Percentiles rank a stretch among this genome's conserved stretches.
These are phyloP conservation scores for Gallinago media DNA, from an alignment of 2,113 vertebrate species.

Conservation along the genomic window DNA sequence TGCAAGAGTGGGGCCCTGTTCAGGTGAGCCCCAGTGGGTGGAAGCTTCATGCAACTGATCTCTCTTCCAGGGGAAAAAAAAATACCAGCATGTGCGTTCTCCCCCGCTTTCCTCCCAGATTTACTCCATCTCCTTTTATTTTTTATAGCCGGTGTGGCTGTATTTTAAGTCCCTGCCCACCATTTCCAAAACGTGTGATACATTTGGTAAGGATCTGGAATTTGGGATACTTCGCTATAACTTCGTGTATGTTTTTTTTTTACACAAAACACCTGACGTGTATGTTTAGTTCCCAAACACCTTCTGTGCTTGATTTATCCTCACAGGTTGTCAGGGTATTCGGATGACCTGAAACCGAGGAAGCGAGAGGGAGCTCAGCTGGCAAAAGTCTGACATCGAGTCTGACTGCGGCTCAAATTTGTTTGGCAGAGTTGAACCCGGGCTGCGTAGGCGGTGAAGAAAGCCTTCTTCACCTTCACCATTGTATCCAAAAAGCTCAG, in stretches of 20 bases:
- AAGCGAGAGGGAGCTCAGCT: conserved; percentile 68
- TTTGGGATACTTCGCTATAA: conserved; percentile 37
- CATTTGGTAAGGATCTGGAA: conserved; percentile 28
- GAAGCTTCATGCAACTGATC: background rate
- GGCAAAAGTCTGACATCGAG: conserved; percentile 67
- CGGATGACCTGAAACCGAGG: conserved; percentile 64
- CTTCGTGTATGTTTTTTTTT: conserved; percentile 16
- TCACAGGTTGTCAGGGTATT: conserved; percentile 68
- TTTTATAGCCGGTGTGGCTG: background rate
- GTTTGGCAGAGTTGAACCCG: conserved; percentile 51
- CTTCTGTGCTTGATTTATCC: conserved; percentile 71
- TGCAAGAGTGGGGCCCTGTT: background rate
- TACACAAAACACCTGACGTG: conserved; percentile 58
- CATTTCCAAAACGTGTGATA: conserved; percentile 12
- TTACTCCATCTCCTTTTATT: conserved; percentile 22
- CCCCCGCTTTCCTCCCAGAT: background rate
- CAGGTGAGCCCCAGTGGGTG: background rate
- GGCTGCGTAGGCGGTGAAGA: conserved; percentile 58
- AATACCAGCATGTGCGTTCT: background rate
- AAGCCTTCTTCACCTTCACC: conserved; percentile 45
- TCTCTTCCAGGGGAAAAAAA: background rate
- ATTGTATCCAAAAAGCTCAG: conserved; percentile 39
- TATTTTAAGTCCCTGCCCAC: conserved; percentile 23
- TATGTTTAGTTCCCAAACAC: conserved; percentile 62
- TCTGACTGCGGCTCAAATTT: conserved; percentile 54